Evolutionary conservation across 2,888 invertebrate species (phyloP), one percentile per base, ranked within the genome.

Genomic region (Euplexia lucipara): DNA sequence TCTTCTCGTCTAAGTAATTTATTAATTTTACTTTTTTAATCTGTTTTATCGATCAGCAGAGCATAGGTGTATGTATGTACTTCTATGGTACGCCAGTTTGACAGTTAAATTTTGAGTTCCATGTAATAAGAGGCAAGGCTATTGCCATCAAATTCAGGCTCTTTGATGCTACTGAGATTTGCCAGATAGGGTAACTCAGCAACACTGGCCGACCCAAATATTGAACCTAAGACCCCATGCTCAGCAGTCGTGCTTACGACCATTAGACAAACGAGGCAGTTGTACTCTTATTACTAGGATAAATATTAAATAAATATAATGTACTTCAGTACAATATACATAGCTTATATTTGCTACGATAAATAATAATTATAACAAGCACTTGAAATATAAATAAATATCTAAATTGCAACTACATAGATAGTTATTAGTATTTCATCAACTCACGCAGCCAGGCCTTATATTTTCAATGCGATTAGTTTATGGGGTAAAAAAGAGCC

Each of bases 321-420:
- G 26, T 64, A 48, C 39, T 9, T 20, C 18, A 41, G 18, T 26
- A 49, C 32, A 41, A 10, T 26, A 30, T n/a, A 22, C 1, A 18
- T n/a, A 48, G 41, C n/a, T 12, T 16, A 20, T 34, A 44, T 66
- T 32, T 20, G 7, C 3, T 63, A 65, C 8, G 52, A 42, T 65
- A 42, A 63, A 42, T 63, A 51, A 41, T 35, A 10, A 64, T 30
- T 35, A 41, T 47, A 68, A 47, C 70, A 47, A 47, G 10, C 26
- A 47, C 32, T 18, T 42, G 42, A 41, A 32, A 45, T 64, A 16
- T 48, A 59, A 22, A 41, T 39, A 32, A 30, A 18, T 16, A 56
- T 34, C 7, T 14, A 9, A 39, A 54, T 26, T 45, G 32, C 14
- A 14, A 54, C 20, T 64, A 67, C 26, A 5, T 26, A 3, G 8